phyloP scores from a whole-genome alignment of 2,888 invertebrate genomes.

The Melipona bicolor region DNA sequence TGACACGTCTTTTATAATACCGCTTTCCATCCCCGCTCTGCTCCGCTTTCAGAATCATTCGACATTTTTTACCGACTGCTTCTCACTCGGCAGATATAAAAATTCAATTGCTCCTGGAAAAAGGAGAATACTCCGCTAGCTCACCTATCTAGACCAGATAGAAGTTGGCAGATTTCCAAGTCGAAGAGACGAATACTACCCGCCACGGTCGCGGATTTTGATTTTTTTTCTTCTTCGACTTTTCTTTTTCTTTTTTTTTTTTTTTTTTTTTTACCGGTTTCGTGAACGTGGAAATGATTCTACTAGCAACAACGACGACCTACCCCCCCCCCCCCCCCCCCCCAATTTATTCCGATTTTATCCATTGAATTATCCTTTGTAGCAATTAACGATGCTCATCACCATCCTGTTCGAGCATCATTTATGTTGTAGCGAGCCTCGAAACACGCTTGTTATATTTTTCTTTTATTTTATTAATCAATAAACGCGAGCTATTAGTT shows the following conservation, averaged over 20 bases:
- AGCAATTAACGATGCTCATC: background rate
- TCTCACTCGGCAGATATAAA: constrained; percentile 70
- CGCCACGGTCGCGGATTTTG: constrained; percentile 42
- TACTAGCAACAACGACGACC: constrained; percentile 11
- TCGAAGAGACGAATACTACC: constrained; percentile 59
- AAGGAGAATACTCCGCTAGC: constrained; percentile 50
- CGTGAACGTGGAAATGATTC: constrained; percentile 1
- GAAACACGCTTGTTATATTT: background rate
- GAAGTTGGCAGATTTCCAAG: constrained; percentile 75
- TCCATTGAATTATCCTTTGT: background rate
- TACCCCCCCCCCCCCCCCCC: too few species aligned
- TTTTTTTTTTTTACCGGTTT: constrained; percentile 16
- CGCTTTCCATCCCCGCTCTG: constrained; percentile 18
- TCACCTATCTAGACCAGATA: constrained; percentile 55
- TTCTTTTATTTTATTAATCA: background rate
- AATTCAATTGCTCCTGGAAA: constrained; percentile 74
- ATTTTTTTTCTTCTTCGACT: constrained; percentile 14
- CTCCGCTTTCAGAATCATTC: constrained; percentile 46
- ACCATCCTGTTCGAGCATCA: background rate
- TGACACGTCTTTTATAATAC: constrained; percentile 34
- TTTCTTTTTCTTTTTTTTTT: background rate
- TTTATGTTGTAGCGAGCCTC: background rate
- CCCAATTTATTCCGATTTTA: too few species aligned
- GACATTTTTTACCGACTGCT: constrained; percentile 60
- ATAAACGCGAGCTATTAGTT: constrained; percentile 9